Conservation (phyloP, 2,888 invertebrate genomes). For the Acrocyrtus sp. region DNA sequence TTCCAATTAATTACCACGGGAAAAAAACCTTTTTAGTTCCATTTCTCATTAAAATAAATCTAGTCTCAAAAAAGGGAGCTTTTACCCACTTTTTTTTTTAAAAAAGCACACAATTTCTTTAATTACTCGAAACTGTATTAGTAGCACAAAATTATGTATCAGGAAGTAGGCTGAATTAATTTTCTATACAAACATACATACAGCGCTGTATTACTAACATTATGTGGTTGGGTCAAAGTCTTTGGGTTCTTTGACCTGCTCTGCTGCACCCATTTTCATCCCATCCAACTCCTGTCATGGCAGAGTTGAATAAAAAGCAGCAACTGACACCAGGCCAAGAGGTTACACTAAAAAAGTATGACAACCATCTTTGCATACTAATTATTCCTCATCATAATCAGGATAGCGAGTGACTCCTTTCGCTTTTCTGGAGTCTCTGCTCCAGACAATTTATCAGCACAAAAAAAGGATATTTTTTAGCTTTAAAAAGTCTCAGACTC, state of each 20-base stretch:
- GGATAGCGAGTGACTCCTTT: conserved; percentile 19
- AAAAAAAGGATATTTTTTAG: conserved; percentile 1
- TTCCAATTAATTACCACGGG: background rate
- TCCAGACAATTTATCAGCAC: conserved; percentile 41
- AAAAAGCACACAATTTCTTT: background rate
- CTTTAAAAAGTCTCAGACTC: conserved; percentile 11
- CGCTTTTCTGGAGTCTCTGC: conserved; percentile 20
- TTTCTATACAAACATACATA: too few relatives aligned
- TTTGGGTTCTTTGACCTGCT: conserved; percentile 62
- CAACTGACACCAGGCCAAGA: conserved; percentile 56
- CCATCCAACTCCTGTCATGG: conserved; percentile 49
- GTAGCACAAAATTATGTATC: conserved; percentile 8
- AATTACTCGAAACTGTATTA: background rate
- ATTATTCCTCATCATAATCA: too few relatives aligned
- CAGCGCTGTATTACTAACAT: conserved; percentile 2
- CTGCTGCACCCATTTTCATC: conserved; percentile 61
- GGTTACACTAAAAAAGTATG: conserved; percentile 51
- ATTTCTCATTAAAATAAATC: background rate
- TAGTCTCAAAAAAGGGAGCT: background rate
- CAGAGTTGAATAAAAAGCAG: conserved; percentile 48
- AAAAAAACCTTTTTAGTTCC: background rate
- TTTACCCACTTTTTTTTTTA: too few relatives aligned
- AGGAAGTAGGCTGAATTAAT: conserved; percentile 41
- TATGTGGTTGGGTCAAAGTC: conserved; percentile 54
- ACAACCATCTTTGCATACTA: conserved; percentile 40